phyloP scores from a whole-genome alignment of 1,140 invertebrate species.

The Aricia agestis region DNA sequence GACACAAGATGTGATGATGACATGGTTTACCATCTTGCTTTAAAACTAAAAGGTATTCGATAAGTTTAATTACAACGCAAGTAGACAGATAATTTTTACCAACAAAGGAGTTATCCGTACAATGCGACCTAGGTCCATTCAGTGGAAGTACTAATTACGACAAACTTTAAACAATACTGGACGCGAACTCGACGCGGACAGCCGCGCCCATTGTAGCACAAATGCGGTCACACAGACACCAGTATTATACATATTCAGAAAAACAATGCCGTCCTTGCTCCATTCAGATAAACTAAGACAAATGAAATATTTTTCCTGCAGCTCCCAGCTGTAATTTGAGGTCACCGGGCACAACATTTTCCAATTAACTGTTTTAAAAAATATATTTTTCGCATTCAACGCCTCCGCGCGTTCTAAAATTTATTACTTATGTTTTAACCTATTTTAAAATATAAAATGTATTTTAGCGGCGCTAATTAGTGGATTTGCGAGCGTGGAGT shows the following conservation, averaged over 20 bases:
- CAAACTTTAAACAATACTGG: conserved; percentile 75
- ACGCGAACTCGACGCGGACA: conserved; percentile 70
- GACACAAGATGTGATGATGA: too few relatives aligned
- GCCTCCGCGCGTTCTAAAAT: conserved; percentile 20
- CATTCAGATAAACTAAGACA: conserved; percentile 69
- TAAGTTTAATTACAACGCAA: neutral
- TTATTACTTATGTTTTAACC: conserved; percentile 18
- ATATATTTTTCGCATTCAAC: conserved; percentile 20
- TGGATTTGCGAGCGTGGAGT: neutral
- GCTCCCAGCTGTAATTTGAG: conserved; percentile 34
- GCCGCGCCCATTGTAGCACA: conserved; percentile 65
- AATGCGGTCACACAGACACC: conserved; percentile 70
- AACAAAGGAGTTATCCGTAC: conserved; percentile 52
- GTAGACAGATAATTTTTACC: conserved; percentile 23
- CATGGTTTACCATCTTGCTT: too few relatives aligned
- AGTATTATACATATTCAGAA: conserved; percentile 71
- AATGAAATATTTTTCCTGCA: conserved; percentile 64
- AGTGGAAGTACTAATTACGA: conserved; percentile 72
- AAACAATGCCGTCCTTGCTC: conserved; percentile 68
- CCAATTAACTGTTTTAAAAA: conserved; percentile 30
- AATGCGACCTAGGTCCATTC: conserved; percentile 66
- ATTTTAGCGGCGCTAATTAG: conserved; percentile 3
- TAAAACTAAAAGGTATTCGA: too few relatives aligned
- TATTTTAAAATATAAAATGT: neutral
- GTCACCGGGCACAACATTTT: conserved; percentile 35